A percentile compares a stretch with the other conserved stretches of the same genome.
These are phyloP conservation scores for Drosophila navojoa DNA, from an alignment of 1,140 invertebrate genomes.

Conservation along the genomic window DNA sequence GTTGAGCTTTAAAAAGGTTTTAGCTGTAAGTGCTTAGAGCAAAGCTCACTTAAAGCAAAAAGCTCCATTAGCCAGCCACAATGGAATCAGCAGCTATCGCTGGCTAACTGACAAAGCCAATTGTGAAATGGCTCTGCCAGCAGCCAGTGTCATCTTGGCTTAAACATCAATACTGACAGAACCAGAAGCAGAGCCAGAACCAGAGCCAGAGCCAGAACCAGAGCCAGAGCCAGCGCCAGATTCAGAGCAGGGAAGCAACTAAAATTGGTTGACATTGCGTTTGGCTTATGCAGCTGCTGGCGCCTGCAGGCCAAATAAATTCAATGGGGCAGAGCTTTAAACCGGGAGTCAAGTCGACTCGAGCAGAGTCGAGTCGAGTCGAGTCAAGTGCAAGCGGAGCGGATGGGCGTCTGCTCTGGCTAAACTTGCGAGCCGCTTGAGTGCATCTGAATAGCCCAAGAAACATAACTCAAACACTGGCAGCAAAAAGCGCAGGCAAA, in stretches of 20 bases:
- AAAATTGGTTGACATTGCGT: conserved; percentile 56
- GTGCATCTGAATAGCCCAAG: conserved; percentile 62
- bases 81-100: neutral
- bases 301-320: conserved; percentile 59
- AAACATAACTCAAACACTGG: conserved; percentile 71
- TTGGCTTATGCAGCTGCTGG: conserved; percentile 68
- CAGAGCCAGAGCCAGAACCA: neutral
- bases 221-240: neutral
- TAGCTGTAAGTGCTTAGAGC: too few species aligned
- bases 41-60: neutral
- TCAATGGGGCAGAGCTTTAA: conserved; percentile 14
- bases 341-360: neutral
- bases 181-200: neutral
- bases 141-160: conserved; percentile 23
- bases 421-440: conserved; percentile 55
- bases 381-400: neutral
- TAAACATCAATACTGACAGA: conserved; percentile 39
- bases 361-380: too few species aligned
- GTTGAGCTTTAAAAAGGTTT: neutral
- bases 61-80: neutral
- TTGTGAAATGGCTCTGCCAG: conserved; percentile 1
- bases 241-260: neutral
- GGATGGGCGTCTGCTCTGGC: conserved; percentile 2
- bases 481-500: conserved; percentile 62
- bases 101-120: neutral